Percentiles rank a stretch among this genome's conserved stretches.
Conservation (phyloP, 2,888 invertebrate species). For the Sialis lutaria region DNA sequence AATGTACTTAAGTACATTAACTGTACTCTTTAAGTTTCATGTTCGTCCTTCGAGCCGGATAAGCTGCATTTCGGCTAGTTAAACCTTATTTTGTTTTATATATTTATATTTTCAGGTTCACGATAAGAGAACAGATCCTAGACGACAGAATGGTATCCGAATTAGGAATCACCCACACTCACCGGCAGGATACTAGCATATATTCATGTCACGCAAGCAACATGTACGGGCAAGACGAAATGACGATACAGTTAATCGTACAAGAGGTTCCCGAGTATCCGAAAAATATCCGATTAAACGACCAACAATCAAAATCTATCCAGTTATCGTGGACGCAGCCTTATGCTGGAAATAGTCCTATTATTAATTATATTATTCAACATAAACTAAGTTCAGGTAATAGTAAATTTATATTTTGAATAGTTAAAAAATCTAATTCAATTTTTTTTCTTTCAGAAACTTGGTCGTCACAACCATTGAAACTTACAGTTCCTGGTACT, state of each 20-base stretch:
- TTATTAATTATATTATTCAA: slow-evolving; percentile 76
- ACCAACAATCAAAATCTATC: slow-evolving; percentile 68
- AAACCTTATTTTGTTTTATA: not conserved
- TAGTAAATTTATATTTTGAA: slow-evolving; percentile 3
- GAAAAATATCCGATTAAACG: slow-evolving; percentile 66
- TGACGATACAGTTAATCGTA: slow-evolving; percentile 77
- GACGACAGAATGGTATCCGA: slow-evolving; percentile 74
- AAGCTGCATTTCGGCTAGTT: no score
- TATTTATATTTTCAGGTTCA: slow-evolving; percentile 32
- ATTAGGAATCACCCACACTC: slow-evolving; percentile 67
- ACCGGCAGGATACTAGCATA: slow-evolving; percentile 75
- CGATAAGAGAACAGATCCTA: slow-evolving; percentile 56
- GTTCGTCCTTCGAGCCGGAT: no score
- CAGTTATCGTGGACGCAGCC: slow-evolving; percentile 82
- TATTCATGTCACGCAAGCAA: slow-evolving; percentile 80
- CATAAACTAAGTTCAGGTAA: slow-evolving; percentile 71
- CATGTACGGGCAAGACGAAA: slow-evolving; percentile 77
- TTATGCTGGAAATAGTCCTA: slow-evolving; percentile 76
- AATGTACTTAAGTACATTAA: no score
- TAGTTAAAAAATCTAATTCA: not conserved
- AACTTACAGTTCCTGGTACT: slow-evolving; percentile 66
- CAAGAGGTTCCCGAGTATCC: slow-evolving; percentile 87
- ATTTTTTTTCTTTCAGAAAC: slow-evolving; percentile 35
- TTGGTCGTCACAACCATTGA: slow-evolving; percentile 68
- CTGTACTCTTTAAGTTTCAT: no score